Base-by-base conservation (phyloP, 2,888 invertebrate species). In the Oscheius sp. region DNA sequence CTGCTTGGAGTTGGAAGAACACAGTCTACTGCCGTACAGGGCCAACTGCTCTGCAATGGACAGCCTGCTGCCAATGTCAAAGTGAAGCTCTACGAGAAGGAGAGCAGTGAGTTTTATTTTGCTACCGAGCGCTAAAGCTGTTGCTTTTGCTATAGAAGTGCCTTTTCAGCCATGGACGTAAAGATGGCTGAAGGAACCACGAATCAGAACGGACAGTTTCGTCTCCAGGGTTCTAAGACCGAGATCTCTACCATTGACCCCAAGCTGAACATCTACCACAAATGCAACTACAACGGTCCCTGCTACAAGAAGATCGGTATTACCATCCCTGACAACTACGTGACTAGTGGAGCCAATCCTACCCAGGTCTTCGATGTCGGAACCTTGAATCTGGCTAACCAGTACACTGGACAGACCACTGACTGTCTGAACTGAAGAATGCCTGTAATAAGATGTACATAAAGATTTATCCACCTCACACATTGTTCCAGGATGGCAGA, bases 261-360 rank as follows among this genome's bases (percentile, higher is more conserved):
- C 29, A 82, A 79, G 59, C 1, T 63, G 29, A 48, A 29, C 63
- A 63, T 82, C 55, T 83, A 83, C 62, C 83, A 83, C 76, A 82
- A 82, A 58, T 81, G 83, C 75, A 79, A 82, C 60, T 82, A 83
- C 74, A 82, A 79, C 68, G 79, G 82, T 9, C 76, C 76, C 1
- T 84, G 84, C 70, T 82, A 84, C 73, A 80, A 81, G 65, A 82
- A 82, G 63, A 82, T 84, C 59, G 82, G 81, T 42, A 84, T 84
- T 70, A 79, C 78, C 1, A 82, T 84, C 51, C 84, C 84, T 10
- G 82, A 80, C 70, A 76, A 79, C 42, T 84, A 76, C 71, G 77
- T 84, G 37, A 76, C 75, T 0, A 71, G 70, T 4, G 84, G 84
- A 55, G 55, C 77, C 29, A 82, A 76, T 63, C 79, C 84, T 21